Evolutionary conservation across 2,797 vertebrate genomes (phyloP), one percentile per base, ranked within the genome.

Genomic region (Apogon hyalosoma): DNA sequence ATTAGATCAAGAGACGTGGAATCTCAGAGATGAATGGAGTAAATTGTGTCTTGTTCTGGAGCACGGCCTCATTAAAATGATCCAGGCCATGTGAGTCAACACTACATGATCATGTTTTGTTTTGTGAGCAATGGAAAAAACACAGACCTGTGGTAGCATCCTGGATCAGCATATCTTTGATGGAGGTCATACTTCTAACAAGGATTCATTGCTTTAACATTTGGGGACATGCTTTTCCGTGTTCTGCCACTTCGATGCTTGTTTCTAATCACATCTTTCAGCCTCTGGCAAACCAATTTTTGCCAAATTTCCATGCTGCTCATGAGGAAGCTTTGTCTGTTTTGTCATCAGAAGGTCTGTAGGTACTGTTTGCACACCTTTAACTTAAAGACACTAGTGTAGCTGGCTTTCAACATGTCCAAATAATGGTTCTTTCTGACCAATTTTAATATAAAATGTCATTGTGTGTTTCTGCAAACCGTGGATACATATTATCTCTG

Each of bases 1-100:
- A 79, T 79, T 71, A 60, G 73, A 80, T 81, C 50, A 64, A 77
- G 83, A 49, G 67, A 71, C 2, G 73, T 5, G 63, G 69, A 69
- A 57, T 54, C 50, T 63, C 73, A 28, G 24, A 28, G 24, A 3
- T 70, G 70, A 79, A 74, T 59, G 66, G 74, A 77, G 63, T 24
- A 54, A 69, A 43, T 49, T 70, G 63, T 74, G 31, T 72, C 58
- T 63, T 4, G 42, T 14, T 69, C 19, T 5, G 53, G 33, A 73
- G 56, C 10, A 0, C 15, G 3, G 28, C 38, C 57, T 42, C 52
- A 3, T 46, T 56, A 31, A 63, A 61, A 41, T 41, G 1, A 38
- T 2, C 4, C 1, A 18, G 55, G 31, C 31, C 60, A 38, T 56
- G 60, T 21, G 42, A 67, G 69, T 61, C 19, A 3, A n/a, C 8